Percentiles rank a stretch among this genome's conserved stretches.
Conservation (phyloP, 2,888 invertebrate species). For the Rosalia funebris region DNA sequence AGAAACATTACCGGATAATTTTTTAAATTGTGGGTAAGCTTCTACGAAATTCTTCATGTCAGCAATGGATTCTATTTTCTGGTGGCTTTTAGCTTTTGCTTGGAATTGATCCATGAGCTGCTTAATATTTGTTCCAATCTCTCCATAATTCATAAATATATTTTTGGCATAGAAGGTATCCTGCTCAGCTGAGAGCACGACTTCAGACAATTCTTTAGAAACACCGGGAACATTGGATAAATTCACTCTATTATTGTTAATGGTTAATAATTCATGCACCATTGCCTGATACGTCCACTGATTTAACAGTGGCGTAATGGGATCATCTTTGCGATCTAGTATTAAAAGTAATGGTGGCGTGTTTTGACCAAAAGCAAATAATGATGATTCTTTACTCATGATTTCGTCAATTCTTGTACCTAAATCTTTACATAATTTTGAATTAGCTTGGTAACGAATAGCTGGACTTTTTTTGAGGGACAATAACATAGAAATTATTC, state of each 20-base stretch:
- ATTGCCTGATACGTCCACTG: constrained; percentile 99
- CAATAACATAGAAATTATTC: constrained; percentile 84
- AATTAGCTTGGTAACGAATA: constrained; percentile 89
- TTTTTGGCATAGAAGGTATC: constrained; percentile 98
- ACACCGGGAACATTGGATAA: constrained; percentile 79
- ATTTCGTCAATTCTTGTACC: constrained; percentile 88
- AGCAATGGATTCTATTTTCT: constrained; percentile 96
- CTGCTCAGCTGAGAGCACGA: constrained; percentile 93
- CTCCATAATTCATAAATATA: constrained; percentile 96
- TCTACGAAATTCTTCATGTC: constrained; percentile 99
- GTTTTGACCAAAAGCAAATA: constrained; percentile 86
- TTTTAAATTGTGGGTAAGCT: constrained; percentile 97
- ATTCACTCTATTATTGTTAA: constrained; percentile 93
- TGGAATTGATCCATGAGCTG: constrained; percentile 94
- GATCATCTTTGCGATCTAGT: constrained; percentile 93
- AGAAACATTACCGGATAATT: constrained; percentile 94
- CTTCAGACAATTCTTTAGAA: constrained; percentile 61
- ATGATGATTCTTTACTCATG: constrained; percentile 84
- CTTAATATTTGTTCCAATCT: constrained; percentile 97
- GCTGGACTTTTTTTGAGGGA: constrained; percentile 91
- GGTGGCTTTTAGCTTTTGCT: constrained; percentile 91
- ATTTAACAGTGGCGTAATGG: constrained; percentile 93
- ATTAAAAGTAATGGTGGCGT: constrained; percentile 86
- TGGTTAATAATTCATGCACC: constrained; percentile 96
- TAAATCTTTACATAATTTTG: constrained; percentile 83